Base-by-base conservation (phyloP, 2,113 vertebrate genomes). In the Salminus brasiliensis region DNA sequence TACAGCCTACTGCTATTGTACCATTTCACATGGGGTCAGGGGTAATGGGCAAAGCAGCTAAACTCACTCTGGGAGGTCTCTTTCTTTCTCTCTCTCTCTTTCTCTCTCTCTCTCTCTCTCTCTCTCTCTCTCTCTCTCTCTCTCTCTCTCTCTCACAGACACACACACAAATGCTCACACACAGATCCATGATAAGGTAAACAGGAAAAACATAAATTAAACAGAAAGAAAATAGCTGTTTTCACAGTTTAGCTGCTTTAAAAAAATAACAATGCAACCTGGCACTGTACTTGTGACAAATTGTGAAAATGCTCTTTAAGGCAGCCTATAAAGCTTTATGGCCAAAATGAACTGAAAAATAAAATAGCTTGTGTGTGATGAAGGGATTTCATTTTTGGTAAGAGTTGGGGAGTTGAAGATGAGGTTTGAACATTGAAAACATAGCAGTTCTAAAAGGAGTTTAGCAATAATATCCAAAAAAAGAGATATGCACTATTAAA, bases 1-100 rank as follows among this genome's bases (percentile, higher is more conserved):
- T 89, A 80, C 36, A 77, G 85, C 87, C 85, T 34, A 78, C 67
- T 78, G 89, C 91, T 90, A 89, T 93, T 93, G 90, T 91, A 69
- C 10, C 69, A 66, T 79, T 82, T 90, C 89, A 78, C 91, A 91
- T 91, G 90, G 87, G 92, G 90, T 81, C 91, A 60, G 74, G 88
- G 86, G 89, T 89, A 89, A 90, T 90, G 88, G 80, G 76, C 74
- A 57, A 62, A 34, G 59, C 87, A 88, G 89, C 85, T 88, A 86
- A 87, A 79, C 77, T 89, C 88, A 83, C 89, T 68, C 49, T 79
- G 77, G 87, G 91, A 72, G 80, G 76, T 29, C 18, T 36, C 21
- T 34, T 15, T 36, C 13, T 43, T 83, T 83, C 81, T 72, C 78
- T 45, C 53, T 0, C 4, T 0, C 5, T 49, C 77, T 85, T 83